These are phyloP conservation scores for Digitonthophagus gazella DNA, from an alignment of 2,888 invertebrate genomes.

Conservation along the genomic window DNA sequence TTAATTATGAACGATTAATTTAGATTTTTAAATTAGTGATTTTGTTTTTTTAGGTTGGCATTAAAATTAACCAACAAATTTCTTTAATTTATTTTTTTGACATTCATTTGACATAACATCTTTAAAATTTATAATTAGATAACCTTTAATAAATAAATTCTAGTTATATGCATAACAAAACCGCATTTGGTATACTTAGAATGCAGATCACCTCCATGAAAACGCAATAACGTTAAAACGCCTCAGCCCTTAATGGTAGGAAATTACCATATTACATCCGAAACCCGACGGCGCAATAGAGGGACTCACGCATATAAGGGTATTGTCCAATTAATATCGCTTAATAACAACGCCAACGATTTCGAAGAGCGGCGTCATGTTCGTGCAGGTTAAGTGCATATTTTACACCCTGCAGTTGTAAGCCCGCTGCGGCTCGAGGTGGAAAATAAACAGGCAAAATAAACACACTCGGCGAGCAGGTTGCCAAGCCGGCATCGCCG, in stretches of 20 bases:
- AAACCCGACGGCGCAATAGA: conserved; percentile 10
- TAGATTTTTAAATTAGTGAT: too few relatives aligned
- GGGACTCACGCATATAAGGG: background rate
- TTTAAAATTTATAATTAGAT: too few relatives aligned
- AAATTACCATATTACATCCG: background rate
- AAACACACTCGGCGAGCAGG: too few relatives aligned
- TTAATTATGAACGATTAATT: conserved; percentile 19
- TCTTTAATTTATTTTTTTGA: too few relatives aligned
- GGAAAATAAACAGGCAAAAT: conserved; percentile 6
- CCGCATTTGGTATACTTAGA: background rate
- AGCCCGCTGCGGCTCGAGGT: background rate
- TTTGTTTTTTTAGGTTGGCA: too few relatives aligned
- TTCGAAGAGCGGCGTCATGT: conserved; percentile 11
- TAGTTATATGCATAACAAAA: too few relatives aligned
- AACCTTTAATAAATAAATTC: too few relatives aligned
- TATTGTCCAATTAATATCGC: background rate
- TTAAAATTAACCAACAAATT: too few relatives aligned
- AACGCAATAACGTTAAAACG: background rate
- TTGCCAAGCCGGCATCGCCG: background rate
- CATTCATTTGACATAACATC: too few relatives aligned
- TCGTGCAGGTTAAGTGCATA: conserved; percentile 5
- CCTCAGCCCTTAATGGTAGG: background rate
- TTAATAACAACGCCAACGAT: background rate
- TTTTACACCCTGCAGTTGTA: conserved; percentile 7
- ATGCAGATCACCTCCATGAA: conserved; percentile 2